Evolutionary conservation across 2,888 invertebrate species (phyloP), one percentile per base, ranked within the genome.

Genomic region (Scrobipalpa costella): DNA sequence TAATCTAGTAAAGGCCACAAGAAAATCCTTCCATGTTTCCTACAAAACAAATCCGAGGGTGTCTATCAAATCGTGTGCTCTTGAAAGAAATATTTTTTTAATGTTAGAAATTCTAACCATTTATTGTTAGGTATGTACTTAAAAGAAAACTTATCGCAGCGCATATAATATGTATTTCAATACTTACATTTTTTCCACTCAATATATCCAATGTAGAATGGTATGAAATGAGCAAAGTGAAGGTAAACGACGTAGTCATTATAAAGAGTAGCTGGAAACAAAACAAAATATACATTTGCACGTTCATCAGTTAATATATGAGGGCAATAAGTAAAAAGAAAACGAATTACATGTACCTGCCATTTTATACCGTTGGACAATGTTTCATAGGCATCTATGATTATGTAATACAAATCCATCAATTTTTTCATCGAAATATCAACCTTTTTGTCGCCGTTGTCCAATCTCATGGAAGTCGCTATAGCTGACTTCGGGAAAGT

Each of bases 301-400:
- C 5, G 27, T 27, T 27, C 5, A 27, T 27, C 2, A 27, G 27
- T 27, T 3, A 5, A 27, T 2, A 27, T 27, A 27, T 27, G 2
- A 27, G 2, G 5, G 27, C 2, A 3, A 27, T 27, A 27, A 27
- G 27, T 27, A 27, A 27, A 27, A 27, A 27, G 2, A 27, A 27
- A n/a, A n/a, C n/a, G n/a, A n/a, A 27, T 27, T 27, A 27, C n/a
- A n/a, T 27, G 40, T 65, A 73, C 72, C 68, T 71, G 71, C 71
- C 70, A 71, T 63, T 73, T 71, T 27, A 72, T 62, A 11, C 67
- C 65, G 13, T 63, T 61, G 19, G 70, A 66, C 13, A 73, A 59
- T 13, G 13, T 61, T 44, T 73, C 72, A 50, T 68, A 69, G 11
- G 64, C 57, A 19, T 64, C 60, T 27, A 72, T 68, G 0, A 72